Base-by-base conservation (phyloP, 2,113 vertebrate species). In the Rhinichthys klamathensis region DNA sequence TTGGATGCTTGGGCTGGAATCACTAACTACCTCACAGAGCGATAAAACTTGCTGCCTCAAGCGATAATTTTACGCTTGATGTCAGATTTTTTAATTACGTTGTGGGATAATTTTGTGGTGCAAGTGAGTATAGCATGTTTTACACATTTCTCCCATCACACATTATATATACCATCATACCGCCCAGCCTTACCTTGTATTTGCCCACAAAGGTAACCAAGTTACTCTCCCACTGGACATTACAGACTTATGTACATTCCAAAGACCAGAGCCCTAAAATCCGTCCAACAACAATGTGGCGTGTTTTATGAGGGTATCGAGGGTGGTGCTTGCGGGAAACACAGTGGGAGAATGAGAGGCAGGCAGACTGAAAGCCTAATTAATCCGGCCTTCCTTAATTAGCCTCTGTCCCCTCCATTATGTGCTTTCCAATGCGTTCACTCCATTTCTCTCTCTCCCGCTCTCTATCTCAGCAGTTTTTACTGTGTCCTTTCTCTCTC, bases 301-400 rank as follows among this genome's bases (percentile, higher is more conserved):
- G 5, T 75, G 78, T 69, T 75, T 74, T 83, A 83, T 70, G 81
- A 78, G 58, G 27, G 23, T 30, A 27, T 79, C 51, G 27, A 83
- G 58, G 86, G 18, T 86, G 89, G 82, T 49, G 81, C 84, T 92
- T 89, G 89, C 86, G 91, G 88, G 76, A 81, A 89, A 86, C 91
- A 89, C 91, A 86, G 85, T 87, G 92, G 90, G 89, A 92, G 90
- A 91, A 90, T 90, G 86, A 88, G 85, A 91, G 86, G 87, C 89
- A 87, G 85, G 84, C 89, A 92, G 81, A 90, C 90, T 91, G 90
- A 90, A 93, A 91, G 91, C 91, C 87, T 93, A 93, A 93, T 93
- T 93, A 93, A 93, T 93, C 91, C 91, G 89, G 85, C 89, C 90
- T 91, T 87, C 87, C 88, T 93, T 94, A 92, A 93, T 94, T 93